These are phyloP conservation scores for Florisuga fusca DNA, from an alignment of 2,797 vertebrate genomes.

Conservation along the genomic window DNA sequence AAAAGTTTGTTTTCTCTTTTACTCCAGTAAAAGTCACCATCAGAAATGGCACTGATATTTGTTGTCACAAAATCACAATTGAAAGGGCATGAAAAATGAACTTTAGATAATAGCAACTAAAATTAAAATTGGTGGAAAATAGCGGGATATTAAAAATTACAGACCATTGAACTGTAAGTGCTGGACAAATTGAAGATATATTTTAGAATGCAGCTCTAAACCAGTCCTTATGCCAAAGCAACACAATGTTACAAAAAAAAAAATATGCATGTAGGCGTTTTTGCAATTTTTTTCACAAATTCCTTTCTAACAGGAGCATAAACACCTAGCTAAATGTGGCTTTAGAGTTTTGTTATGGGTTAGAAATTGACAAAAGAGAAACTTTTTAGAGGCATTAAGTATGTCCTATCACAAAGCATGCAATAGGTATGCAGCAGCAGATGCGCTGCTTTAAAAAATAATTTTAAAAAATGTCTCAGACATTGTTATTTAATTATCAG, in stretches of 20 bases:
- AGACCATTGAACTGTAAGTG: slow-evolving; percentile 49
- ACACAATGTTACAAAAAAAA: background rate
- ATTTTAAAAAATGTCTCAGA: background rate
- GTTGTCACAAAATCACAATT: background rate
- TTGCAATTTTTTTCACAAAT: background rate
- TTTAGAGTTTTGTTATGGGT: background rate
- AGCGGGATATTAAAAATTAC: slow-evolving; percentile 43
- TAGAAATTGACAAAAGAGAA: background rate
- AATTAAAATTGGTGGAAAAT: slow-evolving; percentile 36
- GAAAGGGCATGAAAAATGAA: slow-evolving; percentile 23
- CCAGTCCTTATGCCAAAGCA: background rate
- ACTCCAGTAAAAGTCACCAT: background rate
- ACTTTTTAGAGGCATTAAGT: background rate
- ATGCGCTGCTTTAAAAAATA: fast-evolving
- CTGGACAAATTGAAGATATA: slow-evolving; percentile 35
- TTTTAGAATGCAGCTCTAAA: slow-evolving; percentile 38
- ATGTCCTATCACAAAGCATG: background rate
- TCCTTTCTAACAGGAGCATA: background rate
- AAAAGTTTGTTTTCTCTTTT: background rate
- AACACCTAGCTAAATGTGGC: background rate
- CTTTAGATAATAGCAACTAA: background rate
- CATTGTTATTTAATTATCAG: background rate
- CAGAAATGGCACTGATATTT: background rate
- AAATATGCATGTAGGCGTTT: background rate
- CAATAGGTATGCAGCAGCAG: background rate